Evolutionary conservation across 2,113 vertebrate species (phyloP), one percentile per base, ranked within the genome.

Genomic region (Geococcyx californianus): DNA sequence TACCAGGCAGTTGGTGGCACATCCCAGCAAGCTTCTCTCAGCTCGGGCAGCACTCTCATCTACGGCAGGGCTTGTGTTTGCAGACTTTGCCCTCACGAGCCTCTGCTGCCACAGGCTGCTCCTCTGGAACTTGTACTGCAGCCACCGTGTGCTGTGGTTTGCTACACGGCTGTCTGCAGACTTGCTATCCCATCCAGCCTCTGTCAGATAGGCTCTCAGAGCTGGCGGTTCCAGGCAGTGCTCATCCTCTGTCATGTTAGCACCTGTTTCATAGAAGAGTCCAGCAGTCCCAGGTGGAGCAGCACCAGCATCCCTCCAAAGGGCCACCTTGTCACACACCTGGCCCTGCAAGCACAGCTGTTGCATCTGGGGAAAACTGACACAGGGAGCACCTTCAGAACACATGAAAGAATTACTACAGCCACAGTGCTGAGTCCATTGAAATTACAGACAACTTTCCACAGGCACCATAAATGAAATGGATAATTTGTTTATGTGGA

Each of bases 401-500:
- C 36, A 12, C 7, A 1, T 3, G 19, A 13, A 58, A 19, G 63
- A 64, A 64, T 60, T 63, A n/a, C 55, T 79, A 26, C 60, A 64
- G 87, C 84, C 16, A 2, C 47, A 0, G 33, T 60, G 42, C 54
- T 11, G 3, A 14, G 60, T 1, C 3, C 18, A 42, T 4, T 33
- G 59, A 47, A 70, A 77, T 74, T 12, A 38, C 81, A 77, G 70
- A 55, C 63, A 34, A 38, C 90, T 96, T 93, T 90, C 78, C 66
- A 45, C 1, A 10, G 51, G 47, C 17, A 4, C 38, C 76, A n/a
- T 12, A 88, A 62, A 91, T 68, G 54, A 83, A 91, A 87, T 78
- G 78, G 78, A 64, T 82, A 84, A 92, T 80, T 95, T 9, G 14
- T 75, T 95, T 83, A 84, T 77, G 59, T 31, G 87, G 60, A 49